Evolutionary conservation across 2,888 invertebrate species (phyloP).

Genomic region (Caenorhabditis sp.): DNA sequence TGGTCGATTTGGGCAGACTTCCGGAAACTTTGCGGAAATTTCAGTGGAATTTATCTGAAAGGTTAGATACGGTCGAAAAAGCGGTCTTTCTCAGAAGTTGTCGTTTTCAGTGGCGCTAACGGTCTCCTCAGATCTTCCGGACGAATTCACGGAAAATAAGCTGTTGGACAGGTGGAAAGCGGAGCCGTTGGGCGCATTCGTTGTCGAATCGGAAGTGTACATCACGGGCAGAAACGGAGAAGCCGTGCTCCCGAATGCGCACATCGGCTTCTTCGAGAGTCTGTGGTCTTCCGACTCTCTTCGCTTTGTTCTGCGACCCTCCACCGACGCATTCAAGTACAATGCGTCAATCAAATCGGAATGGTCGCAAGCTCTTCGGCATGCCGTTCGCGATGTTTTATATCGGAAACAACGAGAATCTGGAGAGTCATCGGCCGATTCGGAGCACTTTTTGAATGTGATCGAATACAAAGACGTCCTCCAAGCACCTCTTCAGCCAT

Average conservation of each 20-base stretch:
- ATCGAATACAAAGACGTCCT: constrained; percentile 65
- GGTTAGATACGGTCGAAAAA: constrained; percentile 8
- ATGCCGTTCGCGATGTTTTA: constrained; percentile 34
- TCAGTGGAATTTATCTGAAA: constrained; percentile 43
- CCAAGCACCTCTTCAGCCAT: constrained; percentile 88
- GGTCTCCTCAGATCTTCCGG: constrained; percentile 86
- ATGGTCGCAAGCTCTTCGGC: constrained; percentile 31
- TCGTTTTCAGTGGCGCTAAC: constrained; percentile 81
- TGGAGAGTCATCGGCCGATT: constrained; percentile 25
- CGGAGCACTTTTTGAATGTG: constrained; percentile 32
- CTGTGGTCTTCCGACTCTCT: constrained; percentile 64
- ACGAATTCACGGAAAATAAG: constrained; percentile 80
- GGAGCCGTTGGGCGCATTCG: constrained; percentile 85
- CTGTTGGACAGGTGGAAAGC: constrained; percentile 90
- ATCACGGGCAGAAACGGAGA: constrained; percentile 40
- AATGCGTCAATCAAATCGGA: constrained; percentile 12
- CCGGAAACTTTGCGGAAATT: constrained; percentile 80
- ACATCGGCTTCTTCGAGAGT: constrained; percentile 40
- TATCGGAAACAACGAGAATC: neutral
- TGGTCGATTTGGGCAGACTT: constrained; percentile 74
- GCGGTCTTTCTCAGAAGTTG: neutral
- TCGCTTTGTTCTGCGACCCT: constrained; percentile 43
- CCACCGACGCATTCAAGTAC: constrained; percentile 29
- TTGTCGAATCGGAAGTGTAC: constrained; percentile 59
- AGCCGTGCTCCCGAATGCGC: constrained; percentile 47